Evolutionary conservation across 2,113 vertebrate species (phyloP).

Genomic region (Peromyscus maniculatus): DNA sequence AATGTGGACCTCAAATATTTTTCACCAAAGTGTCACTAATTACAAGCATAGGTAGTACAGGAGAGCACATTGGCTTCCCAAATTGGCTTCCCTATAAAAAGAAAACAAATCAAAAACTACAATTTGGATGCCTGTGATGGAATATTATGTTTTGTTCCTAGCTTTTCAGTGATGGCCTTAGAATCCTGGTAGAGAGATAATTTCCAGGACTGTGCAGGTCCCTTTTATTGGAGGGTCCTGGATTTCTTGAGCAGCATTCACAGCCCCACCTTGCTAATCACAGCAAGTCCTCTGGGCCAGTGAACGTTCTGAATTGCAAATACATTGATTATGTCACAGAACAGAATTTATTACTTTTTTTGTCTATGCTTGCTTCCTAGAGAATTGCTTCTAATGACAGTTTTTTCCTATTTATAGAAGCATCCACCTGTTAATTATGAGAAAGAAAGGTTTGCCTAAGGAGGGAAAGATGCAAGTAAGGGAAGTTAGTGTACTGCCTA

Average conservation of each 20-base stretch:
- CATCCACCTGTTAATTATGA: not conserved
- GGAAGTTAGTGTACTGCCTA: not conserved
- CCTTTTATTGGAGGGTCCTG: not conserved
- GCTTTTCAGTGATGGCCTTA: not conserved
- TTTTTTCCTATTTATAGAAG: conserved; percentile 31
- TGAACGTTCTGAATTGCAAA: not conserved
- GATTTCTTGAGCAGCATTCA: not conserved
- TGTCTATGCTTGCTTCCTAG: not conserved
- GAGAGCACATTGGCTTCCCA: not conserved
- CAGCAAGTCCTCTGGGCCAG: not conserved
- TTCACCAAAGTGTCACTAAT: not conserved
- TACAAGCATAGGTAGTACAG: not conserved
- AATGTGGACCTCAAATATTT: not conserved
- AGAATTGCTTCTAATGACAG: not conserved
- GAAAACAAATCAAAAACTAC: not conserved
- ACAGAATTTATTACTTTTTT: not conserved
- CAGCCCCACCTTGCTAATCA: not conserved
- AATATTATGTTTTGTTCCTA: not conserved
- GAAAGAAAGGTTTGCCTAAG: not conserved
- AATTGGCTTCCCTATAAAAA: not conserved
- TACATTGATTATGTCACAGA: not conserved
- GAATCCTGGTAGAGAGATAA: not conserved
- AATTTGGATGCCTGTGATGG: not conserved
- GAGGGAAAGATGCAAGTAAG: not conserved
- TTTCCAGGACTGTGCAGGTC: not conserved